Percentiles rank a stretch among this genome's conserved stretches.
These are phyloP conservation scores for Hirtodrosophila trivittata DNA, from an alignment of 2,888 invertebrate genomes.

Conservation along the genomic window DNA sequence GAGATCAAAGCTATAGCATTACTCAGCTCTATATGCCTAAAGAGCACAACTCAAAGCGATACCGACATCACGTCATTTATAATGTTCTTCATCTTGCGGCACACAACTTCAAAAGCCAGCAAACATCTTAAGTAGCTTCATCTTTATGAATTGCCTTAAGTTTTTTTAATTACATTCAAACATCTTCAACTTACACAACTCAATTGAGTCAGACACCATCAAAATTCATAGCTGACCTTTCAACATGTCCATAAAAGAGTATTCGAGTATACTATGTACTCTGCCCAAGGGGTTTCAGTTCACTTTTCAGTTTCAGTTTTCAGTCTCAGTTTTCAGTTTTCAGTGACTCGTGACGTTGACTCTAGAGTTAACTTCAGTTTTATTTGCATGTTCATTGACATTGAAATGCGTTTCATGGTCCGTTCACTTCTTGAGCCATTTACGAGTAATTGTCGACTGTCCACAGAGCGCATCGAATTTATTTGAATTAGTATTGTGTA, in stretches of 20 bases:
- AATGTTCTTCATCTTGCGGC: constrained; percentile 14
- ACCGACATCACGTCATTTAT: constrained; percentile 33
- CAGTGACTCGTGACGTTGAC: constrained; percentile 24
- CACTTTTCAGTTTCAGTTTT: too few species aligned
- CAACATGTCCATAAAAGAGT: constrained; percentile 12
- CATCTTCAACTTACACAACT: constrained; percentile 67
- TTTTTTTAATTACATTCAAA: constrained; percentile 54
- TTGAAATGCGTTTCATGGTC: constrained; percentile 76
- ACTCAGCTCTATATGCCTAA: too few species aligned
- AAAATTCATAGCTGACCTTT: constrained; percentile 49
- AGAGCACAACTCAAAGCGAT: constrained; percentile 41
- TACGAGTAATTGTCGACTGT: constrained; percentile 48
- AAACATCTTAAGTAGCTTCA: constrained; percentile 44
- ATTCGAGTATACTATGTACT: not conserved
- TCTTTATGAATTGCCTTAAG: constrained; percentile 35
- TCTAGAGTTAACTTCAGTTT: constrained; percentile 42
- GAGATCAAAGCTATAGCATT: not conserved
- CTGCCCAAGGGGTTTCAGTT: constrained; percentile 23
- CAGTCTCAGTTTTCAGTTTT: not conserved
- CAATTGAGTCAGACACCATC: constrained; percentile 41
- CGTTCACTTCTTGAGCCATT: constrained; percentile 63
- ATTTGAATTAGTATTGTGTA: constrained; percentile 35
- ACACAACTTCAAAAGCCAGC: constrained; percentile 48
- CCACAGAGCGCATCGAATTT: constrained; percentile 43
- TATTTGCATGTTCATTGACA: constrained; percentile 65